Evolutionary conservation across 2,797 vertebrate genomes (phyloP).

Genomic region (Phalloptychus januarius): DNA sequence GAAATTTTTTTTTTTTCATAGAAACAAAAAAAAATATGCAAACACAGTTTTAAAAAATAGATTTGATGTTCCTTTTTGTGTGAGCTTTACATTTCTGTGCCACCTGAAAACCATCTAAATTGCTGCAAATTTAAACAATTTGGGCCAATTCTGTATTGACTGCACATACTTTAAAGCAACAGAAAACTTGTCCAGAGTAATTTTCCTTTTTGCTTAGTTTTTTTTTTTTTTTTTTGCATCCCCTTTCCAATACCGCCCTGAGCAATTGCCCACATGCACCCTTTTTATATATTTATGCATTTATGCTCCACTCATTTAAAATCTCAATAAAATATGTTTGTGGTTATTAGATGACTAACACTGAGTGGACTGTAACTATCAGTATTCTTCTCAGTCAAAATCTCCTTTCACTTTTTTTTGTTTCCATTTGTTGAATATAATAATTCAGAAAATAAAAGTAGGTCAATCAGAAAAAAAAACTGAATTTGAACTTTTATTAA

Average conservation of each 20-base stretch:
- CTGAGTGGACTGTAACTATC: neutral
- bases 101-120: neutral
- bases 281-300: no score
- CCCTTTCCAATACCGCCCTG: neutral
- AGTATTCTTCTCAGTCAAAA: neutral
- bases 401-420: no score
- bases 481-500: conserved; percentile 52
- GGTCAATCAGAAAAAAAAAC: neutral
- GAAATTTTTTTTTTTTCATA: neutral
- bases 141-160: neutral
- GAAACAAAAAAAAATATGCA: neutral
- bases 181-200: neutral
- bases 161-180: neutral
- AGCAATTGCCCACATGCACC: neutral
- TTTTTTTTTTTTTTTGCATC: neutral
- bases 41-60: neutral
- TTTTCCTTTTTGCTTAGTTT: neutral
- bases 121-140: neutral
- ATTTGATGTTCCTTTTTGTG: neutral
- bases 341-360: neutral
- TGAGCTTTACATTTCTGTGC: neutral
- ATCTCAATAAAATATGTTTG: neutral
- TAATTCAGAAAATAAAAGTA: neutral
- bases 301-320: neutral
- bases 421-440: neutral